These are phyloP conservation scores for Cettia cetti DNA, from an alignment of 2,113 vertebrate genomes.

Conservation along the genomic window DNA sequence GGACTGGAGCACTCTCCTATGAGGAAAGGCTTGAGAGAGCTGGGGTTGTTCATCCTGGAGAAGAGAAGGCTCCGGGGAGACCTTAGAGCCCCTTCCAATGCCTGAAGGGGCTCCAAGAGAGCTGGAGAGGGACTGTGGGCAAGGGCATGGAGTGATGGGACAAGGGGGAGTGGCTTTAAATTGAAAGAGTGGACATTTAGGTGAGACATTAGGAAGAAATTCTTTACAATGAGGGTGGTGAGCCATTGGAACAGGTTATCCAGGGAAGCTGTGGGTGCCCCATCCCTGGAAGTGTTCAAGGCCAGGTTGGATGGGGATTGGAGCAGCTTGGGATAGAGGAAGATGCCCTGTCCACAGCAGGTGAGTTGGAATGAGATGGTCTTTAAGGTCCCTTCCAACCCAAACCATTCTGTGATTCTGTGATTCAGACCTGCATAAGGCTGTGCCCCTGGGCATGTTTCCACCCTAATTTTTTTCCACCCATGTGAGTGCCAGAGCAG, in stretches of 20 bases:
- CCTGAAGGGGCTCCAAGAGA: neutral
- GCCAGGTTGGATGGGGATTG: fast-evolving
- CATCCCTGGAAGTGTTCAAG: neutral
- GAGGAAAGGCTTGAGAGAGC: neutral
- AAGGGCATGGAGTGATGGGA: fast-evolving
- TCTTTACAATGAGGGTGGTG: neutral
- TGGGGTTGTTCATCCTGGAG: neutral
- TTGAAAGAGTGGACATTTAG: neutral
- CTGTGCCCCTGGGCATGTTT: neutral
- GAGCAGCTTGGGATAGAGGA: neutral
- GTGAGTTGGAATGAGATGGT: fast-evolving
- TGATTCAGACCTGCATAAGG: neutral
- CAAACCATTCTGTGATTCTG: neutral
- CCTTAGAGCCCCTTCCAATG: neutral
- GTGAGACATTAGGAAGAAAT: neutral
- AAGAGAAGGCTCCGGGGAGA: neutral
- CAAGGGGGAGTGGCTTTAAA: neutral
- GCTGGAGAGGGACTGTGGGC: neutral
- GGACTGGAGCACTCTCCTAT: neutral
- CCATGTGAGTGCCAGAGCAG: fast-evolving
- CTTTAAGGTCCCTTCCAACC: neutral
- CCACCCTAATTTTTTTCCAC: neutral
- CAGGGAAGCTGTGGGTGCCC: neutral
- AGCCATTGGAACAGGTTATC: neutral
- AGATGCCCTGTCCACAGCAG: neutral